Base-by-base conservation (phyloP, 2,888 invertebrate genomes). In the Hipparchia sbordonii region DNA sequence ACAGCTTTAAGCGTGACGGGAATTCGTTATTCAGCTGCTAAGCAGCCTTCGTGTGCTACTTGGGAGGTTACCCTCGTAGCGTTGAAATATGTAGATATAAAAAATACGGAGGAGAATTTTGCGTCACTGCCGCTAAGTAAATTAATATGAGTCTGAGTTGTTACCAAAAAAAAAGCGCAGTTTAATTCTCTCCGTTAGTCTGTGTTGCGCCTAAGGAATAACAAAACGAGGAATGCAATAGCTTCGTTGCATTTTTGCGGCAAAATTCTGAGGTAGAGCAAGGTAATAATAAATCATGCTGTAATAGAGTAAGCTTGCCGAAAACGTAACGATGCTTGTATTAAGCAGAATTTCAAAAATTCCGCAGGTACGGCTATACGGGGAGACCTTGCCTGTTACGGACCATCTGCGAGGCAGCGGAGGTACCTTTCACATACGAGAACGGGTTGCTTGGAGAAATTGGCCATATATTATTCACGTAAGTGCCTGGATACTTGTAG, bases 331-430 rank as follows among this genome's bases (percentile, higher is more conserved):
- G 12, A 45, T 60, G 59, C 59, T 67, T 62, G 67, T 59, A 65
- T 76, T 70, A 63, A 73, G 72, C 65, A 72, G 63, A 75, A 73
- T 57, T 65, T 75, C 71, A 74, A 74, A 77, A 84, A 83, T 80
- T 81, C 80, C 87, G 75, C 85, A 96, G 96, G 82, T 94, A 95
- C 80, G 95, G 95, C 12, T 93, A 95, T 78, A 92, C 95, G 71
- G 96, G 96, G 6, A 95, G 95, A 77, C 95, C 95, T 56, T 97
- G 97, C 87, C 86, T 97, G 79, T 89, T 97, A 77, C 95, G 96
- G 79, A 95, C 96, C 78, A 96, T 97, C 84, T 97, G 97, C 84
- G 97, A 97, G 85, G 95, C 96, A 48, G 96, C 97, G 0, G 95
- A 95, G 79, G 92, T 95, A 75, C 95, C 96, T 68, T 95, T 97